Evolutionary conservation across 2,797 vertebrate genomes (phyloP), one percentile per base, ranked within the genome.

Genomic region (Prionace glauca): DNA sequence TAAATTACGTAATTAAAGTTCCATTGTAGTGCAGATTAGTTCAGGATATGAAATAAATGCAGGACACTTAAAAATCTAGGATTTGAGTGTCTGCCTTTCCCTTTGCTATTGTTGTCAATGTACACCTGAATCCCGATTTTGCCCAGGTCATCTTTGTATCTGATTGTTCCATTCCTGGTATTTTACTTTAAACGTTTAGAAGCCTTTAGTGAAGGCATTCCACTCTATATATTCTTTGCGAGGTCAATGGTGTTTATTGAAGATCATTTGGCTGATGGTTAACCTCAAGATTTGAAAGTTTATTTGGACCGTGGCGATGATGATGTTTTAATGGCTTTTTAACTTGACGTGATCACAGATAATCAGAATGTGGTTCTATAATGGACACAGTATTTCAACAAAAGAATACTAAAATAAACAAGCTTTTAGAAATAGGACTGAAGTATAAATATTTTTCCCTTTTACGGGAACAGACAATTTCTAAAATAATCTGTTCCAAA

Each of bases 381-480:
- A 84, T 24, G 20, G 81, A 45, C 81, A 45, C 81, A 24, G 74
- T 65, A 22, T 32, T 90, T 32, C 87, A 65, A 36, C 26, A 32
- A 32, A 91, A 91, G 32, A 84, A 84, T 84, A 84, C 81, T 10
- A 45, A 45, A 84, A 84, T 12, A 88, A 90, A 84, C 45, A 45
- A 65, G 16, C 60, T 65, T n/a, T 62, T 2, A 62, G 11, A 91
- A 36, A 91, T 65, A 16, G 60, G 62, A 67, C 60, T 65, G 56
- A 65, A 91, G 60, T 65, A 18, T 91, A 91, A 65, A 91, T 91
- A 91, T 36, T n/a, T 91, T 91, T 91, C 12, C 62, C 88, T 91
- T 67, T 91, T 65, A 22, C 32, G 16, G 60, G 16, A 32, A 62
- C 29, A 62, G 32, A n/a, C 16, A 65, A 91, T 91, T 62, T 91